Evolutionary conservation across 2,888 invertebrate species (phyloP).

Genomic region (Drosophila birchii): DNA sequence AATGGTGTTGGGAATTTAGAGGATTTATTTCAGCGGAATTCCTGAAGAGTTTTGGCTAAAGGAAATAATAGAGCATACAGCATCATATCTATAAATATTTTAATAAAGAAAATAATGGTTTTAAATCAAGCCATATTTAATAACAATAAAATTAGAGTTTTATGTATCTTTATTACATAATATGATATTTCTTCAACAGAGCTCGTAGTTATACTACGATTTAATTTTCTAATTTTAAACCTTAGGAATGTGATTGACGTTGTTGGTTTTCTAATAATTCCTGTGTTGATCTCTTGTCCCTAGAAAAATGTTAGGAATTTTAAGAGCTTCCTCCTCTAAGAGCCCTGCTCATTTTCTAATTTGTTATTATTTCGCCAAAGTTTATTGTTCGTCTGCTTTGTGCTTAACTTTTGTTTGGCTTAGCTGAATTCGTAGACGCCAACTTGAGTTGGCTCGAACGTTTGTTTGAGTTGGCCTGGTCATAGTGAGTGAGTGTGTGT

Average conservation of each 20-base stretch:
- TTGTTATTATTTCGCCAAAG: conserved; percentile 25
- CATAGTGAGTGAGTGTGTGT: conserved; percentile 5
- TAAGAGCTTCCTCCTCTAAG: not conserved
- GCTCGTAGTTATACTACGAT: too few species aligned
- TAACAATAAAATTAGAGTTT: too few species aligned
- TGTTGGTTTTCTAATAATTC: not conserved
- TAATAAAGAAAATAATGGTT: not conserved
- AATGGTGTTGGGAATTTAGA: conserved; percentile 48
- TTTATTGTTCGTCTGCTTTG: conserved; percentile 35
- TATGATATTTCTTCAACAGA: too few species aligned
- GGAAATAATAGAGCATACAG: too few species aligned
- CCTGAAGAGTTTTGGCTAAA: not conserved
- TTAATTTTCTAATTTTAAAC: not conserved
- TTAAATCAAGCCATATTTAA: too few species aligned
- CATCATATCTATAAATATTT: too few species aligned
- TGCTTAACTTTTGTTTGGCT: conserved; percentile 40
- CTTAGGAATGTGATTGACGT: not conserved
- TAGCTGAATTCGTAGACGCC: conserved; percentile 34
- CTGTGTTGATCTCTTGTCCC: not conserved
- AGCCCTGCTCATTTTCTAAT: conserved; percentile 19
- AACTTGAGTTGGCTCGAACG: conserved; percentile 58
- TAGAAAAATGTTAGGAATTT: not conserved
- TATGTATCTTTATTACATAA: too few species aligned
- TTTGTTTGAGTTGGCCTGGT: conserved; percentile 59
- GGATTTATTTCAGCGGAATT: conserved; percentile 33